phyloP scores from a whole-genome alignment of 2,797 vertebrate species.

The Meriones psammophilus region DNA sequence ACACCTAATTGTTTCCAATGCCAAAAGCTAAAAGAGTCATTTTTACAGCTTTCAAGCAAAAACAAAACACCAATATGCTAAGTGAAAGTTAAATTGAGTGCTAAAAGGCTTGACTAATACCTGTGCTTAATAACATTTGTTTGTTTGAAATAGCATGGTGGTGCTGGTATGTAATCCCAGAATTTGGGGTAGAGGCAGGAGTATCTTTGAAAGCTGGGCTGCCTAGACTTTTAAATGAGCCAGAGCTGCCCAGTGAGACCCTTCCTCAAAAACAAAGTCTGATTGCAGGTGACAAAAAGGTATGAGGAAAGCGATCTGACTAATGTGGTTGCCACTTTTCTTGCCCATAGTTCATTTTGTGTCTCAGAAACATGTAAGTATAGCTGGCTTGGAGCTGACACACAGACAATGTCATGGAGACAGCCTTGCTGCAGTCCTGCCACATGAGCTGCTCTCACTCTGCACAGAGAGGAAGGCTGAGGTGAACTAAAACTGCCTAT shows the following conservation, averaged over 20 bases:
- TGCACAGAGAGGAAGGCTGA: not conserved
- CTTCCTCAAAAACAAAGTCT: not conserved
- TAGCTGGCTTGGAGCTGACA: not conserved
- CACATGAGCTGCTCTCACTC: not conserved
- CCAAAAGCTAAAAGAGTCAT: conserved; percentile 17
- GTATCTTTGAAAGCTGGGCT: not conserved
- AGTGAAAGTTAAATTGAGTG: not conserved
- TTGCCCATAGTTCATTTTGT: not conserved
- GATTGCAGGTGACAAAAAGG: not conserved
- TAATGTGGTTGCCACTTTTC: not conserved
- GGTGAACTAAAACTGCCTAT: not conserved
- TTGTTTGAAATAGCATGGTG: not conserved
- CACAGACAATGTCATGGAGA: not conserved
- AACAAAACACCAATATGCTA: conserved; percentile 26
- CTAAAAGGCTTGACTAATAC: not conserved
- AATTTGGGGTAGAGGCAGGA: not conserved
- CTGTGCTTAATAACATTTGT: not conserved
- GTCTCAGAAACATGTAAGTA: not conserved
- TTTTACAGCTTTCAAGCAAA: not conserved
- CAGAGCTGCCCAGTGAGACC: not conserved
- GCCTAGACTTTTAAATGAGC: not conserved
- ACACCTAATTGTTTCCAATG: conserved; percentile 11
- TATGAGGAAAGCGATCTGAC: not conserved
- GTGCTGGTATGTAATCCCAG: not conserved
- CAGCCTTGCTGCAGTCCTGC: not conserved